These are phyloP conservation scores for Anabacerthia variegaticeps DNA, from an alignment of 2,797 vertebrate genomes.

Conservation along the genomic window DNA sequence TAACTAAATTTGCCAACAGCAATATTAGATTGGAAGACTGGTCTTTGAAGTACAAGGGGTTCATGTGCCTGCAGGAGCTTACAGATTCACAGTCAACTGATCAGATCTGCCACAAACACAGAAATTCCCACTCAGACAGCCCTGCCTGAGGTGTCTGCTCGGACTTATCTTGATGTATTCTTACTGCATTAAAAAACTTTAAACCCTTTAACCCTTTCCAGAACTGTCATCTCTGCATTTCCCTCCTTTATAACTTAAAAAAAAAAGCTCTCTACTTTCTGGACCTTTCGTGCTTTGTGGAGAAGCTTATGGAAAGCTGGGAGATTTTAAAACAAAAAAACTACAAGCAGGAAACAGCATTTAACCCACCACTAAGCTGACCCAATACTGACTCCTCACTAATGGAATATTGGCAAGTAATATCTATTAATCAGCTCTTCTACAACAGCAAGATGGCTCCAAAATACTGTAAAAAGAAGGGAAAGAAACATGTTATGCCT, in stretches of 20 bases:
- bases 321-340: not conserved
- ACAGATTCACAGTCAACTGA: not conserved
- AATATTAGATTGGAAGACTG: not conserved
- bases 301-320: not conserved
- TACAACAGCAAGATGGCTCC: constrained; percentile 3
- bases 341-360: constrained; percentile 1
- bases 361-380: not conserved
- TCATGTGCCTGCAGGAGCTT: not conserved
- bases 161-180: not conserved
- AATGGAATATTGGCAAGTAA: constrained; percentile 35
- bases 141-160: not conserved
- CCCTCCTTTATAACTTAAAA: not conserved
- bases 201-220: not conserved
- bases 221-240: not conserved
- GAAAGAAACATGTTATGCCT: not conserved
- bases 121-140: not conserved
- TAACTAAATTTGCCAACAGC: not conserved
- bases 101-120: not conserved
- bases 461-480: not conserved
- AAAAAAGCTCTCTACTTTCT: not conserved
- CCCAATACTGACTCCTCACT: not conserved
- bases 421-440: not conserved
- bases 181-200: not conserved
- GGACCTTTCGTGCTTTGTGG: not conserved
- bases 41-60: not conserved